Conservation (phyloP, 2,113 vertebrate genomes). For the Ahaetulla prasina region DNA sequence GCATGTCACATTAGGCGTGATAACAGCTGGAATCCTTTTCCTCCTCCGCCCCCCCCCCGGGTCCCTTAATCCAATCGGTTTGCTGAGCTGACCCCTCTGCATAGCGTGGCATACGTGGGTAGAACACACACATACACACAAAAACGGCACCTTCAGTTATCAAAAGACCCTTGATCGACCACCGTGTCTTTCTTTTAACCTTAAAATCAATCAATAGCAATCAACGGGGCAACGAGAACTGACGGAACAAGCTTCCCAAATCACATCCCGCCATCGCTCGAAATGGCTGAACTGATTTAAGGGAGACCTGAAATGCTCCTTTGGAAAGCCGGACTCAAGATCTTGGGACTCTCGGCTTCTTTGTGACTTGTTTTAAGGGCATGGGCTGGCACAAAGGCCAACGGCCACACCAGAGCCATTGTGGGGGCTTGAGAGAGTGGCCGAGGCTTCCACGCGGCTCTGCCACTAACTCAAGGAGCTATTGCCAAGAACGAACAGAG, state of each 20-base stretch:
- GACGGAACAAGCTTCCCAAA: conserved; percentile 59
- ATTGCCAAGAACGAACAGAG: conserved; percentile 37
- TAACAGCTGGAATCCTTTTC: neutral
- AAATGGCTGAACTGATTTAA: conserved; percentile 65
- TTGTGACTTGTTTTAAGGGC: neutral
- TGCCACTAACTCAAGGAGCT: neutral
- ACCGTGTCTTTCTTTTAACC: conserved; percentile 30
- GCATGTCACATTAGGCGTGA: neutral
- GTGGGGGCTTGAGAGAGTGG: conserved; percentile 20
- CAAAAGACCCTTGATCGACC: conserved; percentile 45
- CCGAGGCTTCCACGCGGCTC: neutral
- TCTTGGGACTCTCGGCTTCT: neutral
- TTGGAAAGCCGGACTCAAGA: conserved; percentile 32
- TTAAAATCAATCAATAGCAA: conserved; percentile 16
- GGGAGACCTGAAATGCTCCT: conserved; percentile 52
- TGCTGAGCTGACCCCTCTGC: conserved; percentile 57
- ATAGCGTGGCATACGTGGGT: conserved; percentile 62
- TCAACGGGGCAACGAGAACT: conserved; percentile 29
- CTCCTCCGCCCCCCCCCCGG: neutral
- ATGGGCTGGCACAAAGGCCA: neutral
- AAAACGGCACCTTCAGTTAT: conserved; percentile 32
- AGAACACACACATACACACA: conserved; percentile 71
- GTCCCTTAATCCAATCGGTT: neutral
- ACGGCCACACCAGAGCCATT: conserved; percentile 25
- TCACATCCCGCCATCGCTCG: conserved; percentile 57